Evolutionary conservation across 2,888 invertebrate genomes (phyloP), one percentile per base, ranked within the genome.

Genomic region (Calameuta pallipes): DNA sequence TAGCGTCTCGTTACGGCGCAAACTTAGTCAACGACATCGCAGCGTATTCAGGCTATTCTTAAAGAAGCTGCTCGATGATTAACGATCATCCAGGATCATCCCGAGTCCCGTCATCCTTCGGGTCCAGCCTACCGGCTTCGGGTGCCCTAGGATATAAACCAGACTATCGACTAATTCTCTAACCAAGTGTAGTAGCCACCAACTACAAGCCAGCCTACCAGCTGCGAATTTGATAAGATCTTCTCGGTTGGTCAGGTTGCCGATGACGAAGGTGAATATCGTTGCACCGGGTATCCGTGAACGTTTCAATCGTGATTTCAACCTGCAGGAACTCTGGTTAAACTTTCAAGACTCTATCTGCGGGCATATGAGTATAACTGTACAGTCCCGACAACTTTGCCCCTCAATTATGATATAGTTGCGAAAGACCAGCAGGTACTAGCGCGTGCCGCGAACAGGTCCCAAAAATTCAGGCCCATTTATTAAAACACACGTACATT

Each of bases 361-460:
- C 56, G 23, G 15, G 56, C 74, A 74, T 77, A 77, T 74, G 76
- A 76, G 76, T 36, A 78, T 78, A 78, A 78, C 78, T 78, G 78
- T 78, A 78, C 73, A 34, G 31, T 56, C 73, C 71, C 31, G 33
- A 9, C 71, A 71, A 71, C 71, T 71, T 71, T 71, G 71, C 71
- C 71, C 71, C 71, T 71, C 71, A 71, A 71, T 71, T 71, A 31
- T 71, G 71, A 71, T 71, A 71, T 71, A 71, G 71, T 71, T 71
- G 71, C 71, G 71, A 71, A 34, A 71, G 71, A 34, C 4, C 31
- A 9, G 71, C 71, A 31, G 4, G 34, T 31, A 31, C 31, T 11
- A 71, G 71, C 71, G 71, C 71, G 71, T 71, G 71, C 71, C 71
- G 34, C 71, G 56, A 56, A 56, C 56, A 56, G 56, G 56, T 56